Conservation (phyloP, 2,113 vertebrate species). For the Paradisaea rubra region DNA sequence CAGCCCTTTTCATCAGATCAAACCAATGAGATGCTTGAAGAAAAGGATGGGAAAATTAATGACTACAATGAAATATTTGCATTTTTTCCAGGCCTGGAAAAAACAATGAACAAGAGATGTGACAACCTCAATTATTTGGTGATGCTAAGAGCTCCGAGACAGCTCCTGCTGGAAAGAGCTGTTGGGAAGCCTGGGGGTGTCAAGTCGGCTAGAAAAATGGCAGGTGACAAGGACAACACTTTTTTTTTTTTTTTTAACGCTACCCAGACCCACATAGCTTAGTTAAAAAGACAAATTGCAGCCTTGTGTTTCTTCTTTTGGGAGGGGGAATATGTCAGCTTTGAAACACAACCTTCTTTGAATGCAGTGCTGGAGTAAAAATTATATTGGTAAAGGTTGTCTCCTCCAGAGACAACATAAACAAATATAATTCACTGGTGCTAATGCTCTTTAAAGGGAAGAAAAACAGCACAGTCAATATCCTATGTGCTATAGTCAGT, state of each 20-base stretch:
- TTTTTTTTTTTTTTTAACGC: conserved; percentile 67
- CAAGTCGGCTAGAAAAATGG: conserved; percentile 89
- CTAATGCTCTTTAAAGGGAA: background rate
- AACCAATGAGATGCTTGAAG: conserved; percentile 82
- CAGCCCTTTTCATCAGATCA: conserved; percentile 86
- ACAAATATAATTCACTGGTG: background rate
- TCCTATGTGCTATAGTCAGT: background rate
- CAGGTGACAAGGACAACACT: conserved; percentile 92
- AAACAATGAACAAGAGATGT: conserved; percentile 91
- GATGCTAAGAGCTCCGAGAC: conserved; percentile 87
- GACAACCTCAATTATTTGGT: conserved; percentile 99
- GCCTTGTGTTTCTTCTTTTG: conserved; percentile 74
- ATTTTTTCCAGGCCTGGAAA: conserved; percentile 87
- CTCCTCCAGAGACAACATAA: conserved; percentile 34
- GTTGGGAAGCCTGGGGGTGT: conserved; percentile 83
- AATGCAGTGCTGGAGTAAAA: background rate
- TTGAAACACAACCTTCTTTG: conserved; percentile 63
- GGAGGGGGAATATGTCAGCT: conserved; percentile 81
- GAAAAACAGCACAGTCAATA: background rate
- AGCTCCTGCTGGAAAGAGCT: conserved; percentile 91
- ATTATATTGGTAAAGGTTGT: background rate
- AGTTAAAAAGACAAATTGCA: conserved; percentile 93
- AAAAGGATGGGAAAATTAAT: conserved; percentile 98
- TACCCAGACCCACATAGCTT: conserved; percentile 81
- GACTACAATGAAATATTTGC: conserved; percentile 96